These are phyloP conservation scores for Drosophila peninsularis DNA, from an alignment of 2,888 invertebrate species.

Conservation along the genomic window DNA sequence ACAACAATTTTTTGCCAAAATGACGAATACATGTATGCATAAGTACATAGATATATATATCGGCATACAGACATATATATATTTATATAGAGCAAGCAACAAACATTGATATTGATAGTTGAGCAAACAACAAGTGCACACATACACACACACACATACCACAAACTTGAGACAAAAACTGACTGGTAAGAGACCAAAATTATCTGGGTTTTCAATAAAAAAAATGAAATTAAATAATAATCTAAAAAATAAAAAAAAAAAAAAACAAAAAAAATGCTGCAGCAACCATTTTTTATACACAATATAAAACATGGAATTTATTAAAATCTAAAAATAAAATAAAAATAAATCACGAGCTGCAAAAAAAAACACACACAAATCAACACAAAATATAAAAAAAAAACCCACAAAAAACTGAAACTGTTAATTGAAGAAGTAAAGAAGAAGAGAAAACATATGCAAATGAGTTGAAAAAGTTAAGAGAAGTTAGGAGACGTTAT, in stretches of 20 bases:
- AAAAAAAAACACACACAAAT: slow-evolving; percentile 32
- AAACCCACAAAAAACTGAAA: slow-evolving; percentile 63
- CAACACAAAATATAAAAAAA: slow-evolving; percentile 28
- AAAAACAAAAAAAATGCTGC: slow-evolving; percentile 38
- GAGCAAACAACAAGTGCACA: slow-evolving; percentile 48
- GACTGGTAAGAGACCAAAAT: slow-evolving; percentile 85
- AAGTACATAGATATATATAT: slow-evolving; percentile 52
- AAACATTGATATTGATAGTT: slow-evolving; percentile 76
- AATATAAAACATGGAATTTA: slow-evolving; percentile 80
- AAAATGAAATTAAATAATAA: slow-evolving; percentile 43
- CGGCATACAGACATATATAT: slow-evolving; percentile 43
- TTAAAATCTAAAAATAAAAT: slow-evolving; percentile 62
- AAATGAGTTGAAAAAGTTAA: slow-evolving; percentile 47
- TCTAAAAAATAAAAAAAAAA: slow-evolving; percentile 32
- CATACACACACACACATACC: slow-evolving; percentile 39
- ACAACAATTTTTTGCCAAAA: slow-evolving; percentile 55
- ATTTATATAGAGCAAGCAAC: slow-evolving; percentile 67
- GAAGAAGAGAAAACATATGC: slow-evolving; percentile 37
- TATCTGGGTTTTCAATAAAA: slow-evolving; percentile 84
- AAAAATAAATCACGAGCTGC: slow-evolving; percentile 54
- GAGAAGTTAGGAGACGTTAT: slow-evolving; percentile 26
- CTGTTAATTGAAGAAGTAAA: slow-evolving; percentile 61
- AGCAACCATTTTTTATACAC: slow-evolving; percentile 77
- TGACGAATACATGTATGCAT: slow-evolving; percentile 48
- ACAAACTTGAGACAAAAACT: slow-evolving; percentile 80